Conservation (phyloP, 2,113 vertebrate genomes). For the Calyptommatus sinebrachiatus region DNA sequence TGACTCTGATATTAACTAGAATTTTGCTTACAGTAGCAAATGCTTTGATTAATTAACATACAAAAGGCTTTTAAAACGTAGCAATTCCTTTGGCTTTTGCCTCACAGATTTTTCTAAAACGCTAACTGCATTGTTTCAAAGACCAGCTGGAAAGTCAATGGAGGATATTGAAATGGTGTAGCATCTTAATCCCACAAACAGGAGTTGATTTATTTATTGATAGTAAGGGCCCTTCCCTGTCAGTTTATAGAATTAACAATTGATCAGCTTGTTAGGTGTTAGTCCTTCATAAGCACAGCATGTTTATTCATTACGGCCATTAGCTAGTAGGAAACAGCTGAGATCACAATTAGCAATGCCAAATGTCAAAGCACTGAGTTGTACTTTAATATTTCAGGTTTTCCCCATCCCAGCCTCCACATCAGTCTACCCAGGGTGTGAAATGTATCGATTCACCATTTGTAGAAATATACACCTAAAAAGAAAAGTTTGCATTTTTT, state of each 20-base stretch:
- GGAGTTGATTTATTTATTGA: slow-evolving; percentile 87
- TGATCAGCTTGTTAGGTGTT: slow-evolving; percentile 79
- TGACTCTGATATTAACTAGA: slow-evolving; percentile 45
- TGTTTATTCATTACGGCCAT: slow-evolving; percentile 86
- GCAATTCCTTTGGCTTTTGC: slow-evolving; percentile 27
- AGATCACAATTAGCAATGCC: slow-evolving; percentile 71
- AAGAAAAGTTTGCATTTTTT: not conserved
- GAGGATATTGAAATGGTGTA: slow-evolving; percentile 49
- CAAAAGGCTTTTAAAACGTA: slow-evolving; percentile 48
- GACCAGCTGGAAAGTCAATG: slow-evolving; percentile 34
- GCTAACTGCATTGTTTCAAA: slow-evolving; percentile 55
- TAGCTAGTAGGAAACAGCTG: slow-evolving; percentile 62
- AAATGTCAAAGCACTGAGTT: slow-evolving; percentile 63
- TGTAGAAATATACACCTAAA: slow-evolving; percentile 24
- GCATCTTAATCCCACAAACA: slow-evolving; percentile 73
- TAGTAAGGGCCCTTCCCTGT: slow-evolving; percentile 82
- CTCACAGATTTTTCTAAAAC: slow-evolving; percentile 49
- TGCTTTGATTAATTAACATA: slow-evolving; percentile 28
- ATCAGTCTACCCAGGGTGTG: slow-evolving; percentile 9
- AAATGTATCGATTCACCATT: not conserved
- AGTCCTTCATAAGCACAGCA: slow-evolving; percentile 72
- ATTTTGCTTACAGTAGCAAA: slow-evolving; percentile 28
- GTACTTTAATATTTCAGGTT: slow-evolving; percentile 26
- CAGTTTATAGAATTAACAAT: slow-evolving; percentile 93
- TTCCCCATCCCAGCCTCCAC: not conserved